Evolutionary conservation across 2,113 vertebrate genomes (phyloP), one percentile per base, ranked within the genome.

Genomic region (Rhombomys opimus): DNA sequence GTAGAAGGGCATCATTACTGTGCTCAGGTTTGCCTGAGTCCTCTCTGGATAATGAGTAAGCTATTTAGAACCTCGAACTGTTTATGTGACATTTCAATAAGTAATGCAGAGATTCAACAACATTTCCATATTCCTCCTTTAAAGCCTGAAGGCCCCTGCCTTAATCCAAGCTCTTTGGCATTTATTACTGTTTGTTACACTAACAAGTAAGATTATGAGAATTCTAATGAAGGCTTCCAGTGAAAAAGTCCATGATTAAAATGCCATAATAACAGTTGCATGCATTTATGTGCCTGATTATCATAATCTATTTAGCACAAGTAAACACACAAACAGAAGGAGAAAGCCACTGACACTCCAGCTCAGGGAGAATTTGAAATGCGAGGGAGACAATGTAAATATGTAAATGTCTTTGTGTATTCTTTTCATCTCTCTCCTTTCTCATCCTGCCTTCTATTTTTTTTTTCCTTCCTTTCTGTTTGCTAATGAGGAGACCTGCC

Each of bases 231-330:
- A 99, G 99, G 98, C 98, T 99, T 98, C 98, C 98, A 97, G 98
- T 96, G 98, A 98, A 98, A 98, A 98, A 98, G 98, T 98, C 98
- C 98, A 98, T 99, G 99, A 99, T 99, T 99, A 99, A 99, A 99
- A 99, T 99, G 99, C 98, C 98, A 98, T 99, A 99, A 98, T 99
- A 99, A 98, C 98, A 98, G 98, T 99, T 99, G 98, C 98, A 98
- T 98, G 98, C 98, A 98, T 99, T 99, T 99, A 99, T 99, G 98
- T 98, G 98, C 97, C 98, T 99, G 98, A 99, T 99, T 99, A 99
- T 96, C 99, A 99, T 99, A 99, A 99, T 99, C 99, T 99, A 99
- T 99, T 99, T 99, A 99, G 99, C 98, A 98, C 98, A 98, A 99
- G 99, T 99, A 99, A 99, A 99, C 99, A 99, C 96, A 99, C 98